Conservation (phyloP, 2,113 vertebrate genomes). For the Paralichthys olivaceus region DNA sequence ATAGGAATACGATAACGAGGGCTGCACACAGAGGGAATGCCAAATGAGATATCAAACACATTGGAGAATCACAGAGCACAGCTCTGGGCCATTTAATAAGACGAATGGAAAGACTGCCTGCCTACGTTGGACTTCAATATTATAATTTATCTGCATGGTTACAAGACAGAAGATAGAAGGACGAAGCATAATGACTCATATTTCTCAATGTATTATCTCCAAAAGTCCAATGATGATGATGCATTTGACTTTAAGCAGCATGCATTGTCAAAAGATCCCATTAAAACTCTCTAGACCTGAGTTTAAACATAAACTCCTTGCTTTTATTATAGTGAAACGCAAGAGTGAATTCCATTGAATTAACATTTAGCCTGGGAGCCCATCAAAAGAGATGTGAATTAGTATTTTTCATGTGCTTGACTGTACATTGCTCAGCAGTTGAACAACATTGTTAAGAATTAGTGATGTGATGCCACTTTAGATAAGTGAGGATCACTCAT, state of each 20-base stretch:
- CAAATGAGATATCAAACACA: constrained; percentile 70
- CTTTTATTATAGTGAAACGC: not conserved
- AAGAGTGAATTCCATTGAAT: too few relatives aligned
- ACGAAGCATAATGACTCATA: not conserved
- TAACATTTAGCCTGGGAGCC: too few relatives aligned
- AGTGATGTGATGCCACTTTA: too few relatives aligned
- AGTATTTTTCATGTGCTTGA: too few relatives aligned
- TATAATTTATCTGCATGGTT: constrained; percentile 8
- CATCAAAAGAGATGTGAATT: too few relatives aligned
- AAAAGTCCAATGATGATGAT: constrained; percentile 8
- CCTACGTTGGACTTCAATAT: constrained; percentile 33
- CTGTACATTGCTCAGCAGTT: too few relatives aligned
- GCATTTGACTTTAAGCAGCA: not conserved
- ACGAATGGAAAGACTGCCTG: constrained; percentile 44
- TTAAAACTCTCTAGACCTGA: constrained; percentile 18
- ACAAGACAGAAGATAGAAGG: constrained; percentile 5
- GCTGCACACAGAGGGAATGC: constrained; percentile 68
- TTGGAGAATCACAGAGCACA: constrained; percentile 46
- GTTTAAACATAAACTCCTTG: constrained; percentile 11
- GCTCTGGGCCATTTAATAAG: constrained; percentile 64
- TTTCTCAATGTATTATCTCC: not conserved
- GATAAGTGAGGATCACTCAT: too few relatives aligned
- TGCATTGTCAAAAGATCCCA: not conserved
- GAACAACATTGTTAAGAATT: too few relatives aligned
- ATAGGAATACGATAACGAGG: constrained; percentile 75